Percentiles rank a stretch among this genome's conserved stretches.
Conservation (phyloP, 2,113 vertebrate species). For the Burhinus oedicnemus region DNA sequence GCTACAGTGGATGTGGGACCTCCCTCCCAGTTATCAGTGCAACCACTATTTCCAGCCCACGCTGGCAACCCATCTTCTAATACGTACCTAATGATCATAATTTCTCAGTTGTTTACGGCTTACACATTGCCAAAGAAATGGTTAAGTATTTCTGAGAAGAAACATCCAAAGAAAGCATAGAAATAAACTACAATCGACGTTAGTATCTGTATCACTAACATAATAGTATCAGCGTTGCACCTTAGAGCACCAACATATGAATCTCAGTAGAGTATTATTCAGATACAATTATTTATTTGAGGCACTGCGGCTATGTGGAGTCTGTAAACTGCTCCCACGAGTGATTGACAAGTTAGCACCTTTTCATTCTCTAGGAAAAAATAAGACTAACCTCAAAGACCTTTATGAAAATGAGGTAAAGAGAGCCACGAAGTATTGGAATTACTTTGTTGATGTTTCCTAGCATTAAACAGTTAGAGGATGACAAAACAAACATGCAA, state of each 20-base stretch:
- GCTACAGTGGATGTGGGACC: rapidly evolving
- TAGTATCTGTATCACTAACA: background rate
- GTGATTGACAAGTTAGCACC: background rate
- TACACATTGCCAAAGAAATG: background rate
- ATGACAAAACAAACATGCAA: background rate
- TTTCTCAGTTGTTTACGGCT: background rate
- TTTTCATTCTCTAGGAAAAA: constrained; percentile 29
- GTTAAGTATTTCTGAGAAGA: background rate
- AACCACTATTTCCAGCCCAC: background rate
- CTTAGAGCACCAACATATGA: background rate
- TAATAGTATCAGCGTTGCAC: background rate
- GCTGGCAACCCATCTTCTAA: background rate
- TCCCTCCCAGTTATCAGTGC: background rate
- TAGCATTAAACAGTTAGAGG: background rate
- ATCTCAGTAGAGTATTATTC: constrained; percentile 12
- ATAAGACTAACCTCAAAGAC: constrained; percentile 18
- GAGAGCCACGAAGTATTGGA: background rate
- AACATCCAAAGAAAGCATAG: background rate
- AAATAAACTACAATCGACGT: background rate
- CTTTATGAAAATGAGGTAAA: constrained; percentile 8
- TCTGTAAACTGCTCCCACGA: background rate
- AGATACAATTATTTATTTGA: background rate
- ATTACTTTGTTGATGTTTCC: constrained; percentile 2
- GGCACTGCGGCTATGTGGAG: background rate
- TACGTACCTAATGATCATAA: background rate